phyloP scores from a whole-genome alignment of 2,888 invertebrate species.

The Teinopalpus imperialis region DNA sequence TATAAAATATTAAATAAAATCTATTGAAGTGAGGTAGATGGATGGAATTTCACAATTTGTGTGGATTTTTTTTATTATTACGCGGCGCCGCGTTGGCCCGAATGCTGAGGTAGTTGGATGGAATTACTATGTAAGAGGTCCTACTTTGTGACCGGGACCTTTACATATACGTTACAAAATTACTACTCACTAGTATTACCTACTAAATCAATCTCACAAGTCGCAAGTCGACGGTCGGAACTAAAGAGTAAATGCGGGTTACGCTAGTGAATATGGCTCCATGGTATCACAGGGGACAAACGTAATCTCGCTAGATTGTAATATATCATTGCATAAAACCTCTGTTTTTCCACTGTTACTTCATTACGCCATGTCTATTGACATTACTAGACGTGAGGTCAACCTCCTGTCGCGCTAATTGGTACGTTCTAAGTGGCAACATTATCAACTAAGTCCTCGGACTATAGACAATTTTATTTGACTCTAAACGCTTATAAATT shows the following conservation, averaged over 20 bases:
- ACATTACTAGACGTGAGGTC: conserved; percentile 1
- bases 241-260: conserved; percentile 48
- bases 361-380: neutral
- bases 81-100: conserved; percentile 77
- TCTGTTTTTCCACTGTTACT: no score
- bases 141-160: conserved; percentile 68
- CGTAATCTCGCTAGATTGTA: conserved; percentile 15
- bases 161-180: conserved; percentile 68
- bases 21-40: conserved; percentile 87
- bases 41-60: conserved; percentile 86
- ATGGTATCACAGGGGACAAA: conserved; percentile 27
- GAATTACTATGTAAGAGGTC: conserved; percentile 79
- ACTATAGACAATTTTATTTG: neutral
- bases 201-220: conserved; percentile 62
- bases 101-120: conserved; percentile 83
- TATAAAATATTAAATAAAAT: conserved; percentile 83
- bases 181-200: conserved; percentile 68
- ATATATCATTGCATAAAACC: no score
- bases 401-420: neutral
- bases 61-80: conserved; percentile 74
- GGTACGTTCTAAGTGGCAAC: neutral
- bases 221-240: conserved; percentile 50
- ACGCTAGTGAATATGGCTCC: conserved; percentile 38
- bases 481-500: conserved; percentile 6
- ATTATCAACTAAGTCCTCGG: neutral